Evolutionary conservation across 1,140 invertebrate genomes (phyloP).

Genomic region (Drosophila mauritiana): DNA sequence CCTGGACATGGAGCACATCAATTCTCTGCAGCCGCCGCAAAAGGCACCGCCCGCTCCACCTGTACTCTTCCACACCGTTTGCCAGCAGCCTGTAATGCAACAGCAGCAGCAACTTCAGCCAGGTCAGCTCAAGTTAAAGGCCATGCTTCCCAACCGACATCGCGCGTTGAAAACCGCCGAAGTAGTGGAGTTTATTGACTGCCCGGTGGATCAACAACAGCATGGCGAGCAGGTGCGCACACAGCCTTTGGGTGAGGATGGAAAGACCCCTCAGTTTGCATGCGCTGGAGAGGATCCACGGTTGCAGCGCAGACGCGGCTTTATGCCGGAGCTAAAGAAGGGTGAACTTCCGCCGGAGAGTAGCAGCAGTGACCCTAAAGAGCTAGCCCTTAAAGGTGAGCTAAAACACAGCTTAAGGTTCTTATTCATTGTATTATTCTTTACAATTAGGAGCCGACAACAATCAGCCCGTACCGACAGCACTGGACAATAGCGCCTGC

Average conservation of each 20-base stretch:
- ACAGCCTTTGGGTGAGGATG: slow-evolving; percentile 80
- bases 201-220: slow-evolving; percentile 60
- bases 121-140: slow-evolving; percentile 59
- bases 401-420: background rate
- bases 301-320: slow-evolving; percentile 57
- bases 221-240: slow-evolving; percentile 67
- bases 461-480: slow-evolving; percentile 26
- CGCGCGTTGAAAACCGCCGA: slow-evolving; percentile 53
- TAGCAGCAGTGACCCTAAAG: slow-evolving; percentile 33
- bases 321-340: slow-evolving; percentile 47
- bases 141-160: slow-evolving; percentile 61
- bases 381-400: slow-evolving; percentile 51
- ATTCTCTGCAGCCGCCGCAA: slow-evolving; percentile 74
- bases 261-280: slow-evolving; percentile 54
- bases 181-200: slow-evolving; percentile 35
- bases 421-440: background rate
- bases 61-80: slow-evolving; percentile 66
- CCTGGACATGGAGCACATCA: slow-evolving; percentile 80
- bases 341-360: slow-evolving; percentile 39
- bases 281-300: slow-evolving; percentile 54
- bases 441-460: slow-evolving; percentile 41
- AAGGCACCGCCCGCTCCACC: slow-evolving; percentile 80
- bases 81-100: slow-evolving; percentile 58
- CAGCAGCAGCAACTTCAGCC: slow-evolving; percentile 59
- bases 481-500: slow-evolving; percentile 31